Evolutionary conservation across 2,113 vertebrate species (phyloP).

Genomic region (Pseudopodoces humilis): DNA sequence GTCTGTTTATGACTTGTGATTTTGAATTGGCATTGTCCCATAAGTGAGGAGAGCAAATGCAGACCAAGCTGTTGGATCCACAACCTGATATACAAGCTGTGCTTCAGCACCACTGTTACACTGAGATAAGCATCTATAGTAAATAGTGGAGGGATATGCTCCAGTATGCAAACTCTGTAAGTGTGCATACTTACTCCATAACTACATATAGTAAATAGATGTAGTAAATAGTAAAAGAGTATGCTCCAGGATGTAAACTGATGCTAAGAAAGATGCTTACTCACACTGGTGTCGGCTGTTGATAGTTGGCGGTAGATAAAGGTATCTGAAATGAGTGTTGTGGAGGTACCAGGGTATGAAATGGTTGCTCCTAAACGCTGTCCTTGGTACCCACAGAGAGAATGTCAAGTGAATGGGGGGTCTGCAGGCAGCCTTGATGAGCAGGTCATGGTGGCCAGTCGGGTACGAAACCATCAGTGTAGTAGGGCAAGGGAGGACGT

Average conservation of each 20-base stretch:
- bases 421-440: not conserved
- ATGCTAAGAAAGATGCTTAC: not conserved
- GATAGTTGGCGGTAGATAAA: not conserved
- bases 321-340: not conserved
- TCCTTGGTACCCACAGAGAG: not conserved
- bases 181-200: not conserved
- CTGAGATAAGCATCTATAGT: not conserved
- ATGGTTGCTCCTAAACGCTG: not conserved
- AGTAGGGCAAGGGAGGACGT: not conserved
- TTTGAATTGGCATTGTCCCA: constrained; percentile 4
- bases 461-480: fast-evolving
- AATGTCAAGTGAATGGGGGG: fast-evolving
- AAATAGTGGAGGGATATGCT: not conserved
- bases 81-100: not conserved
- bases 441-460: fast-evolving
- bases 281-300: not conserved
- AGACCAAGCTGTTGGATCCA: not conserved
- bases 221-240: not conserved
- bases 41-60: not conserved
- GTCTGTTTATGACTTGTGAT: not conserved
- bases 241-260: not conserved
- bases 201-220: not conserved
- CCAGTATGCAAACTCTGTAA: not conserved
- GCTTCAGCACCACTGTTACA: not conserved
- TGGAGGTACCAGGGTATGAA: fast-evolving